A percentile compares a stretch with the other conserved stretches of the same genome.
Evolutionary conservation across 2,113 vertebrate species (phyloP).

Genomic region (Lasiurus cinereus): DNA sequence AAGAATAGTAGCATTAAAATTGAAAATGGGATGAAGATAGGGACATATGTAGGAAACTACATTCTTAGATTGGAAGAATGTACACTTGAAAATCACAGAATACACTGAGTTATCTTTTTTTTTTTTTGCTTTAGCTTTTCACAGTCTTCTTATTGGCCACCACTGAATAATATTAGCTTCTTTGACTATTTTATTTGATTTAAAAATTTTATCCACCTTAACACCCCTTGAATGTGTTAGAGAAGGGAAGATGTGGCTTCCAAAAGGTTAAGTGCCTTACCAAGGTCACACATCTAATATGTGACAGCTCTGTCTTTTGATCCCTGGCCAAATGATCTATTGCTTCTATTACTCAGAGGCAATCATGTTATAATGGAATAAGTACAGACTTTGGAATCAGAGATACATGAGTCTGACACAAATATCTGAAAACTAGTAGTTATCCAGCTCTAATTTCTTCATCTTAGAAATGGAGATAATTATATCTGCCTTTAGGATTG

Average conservation of each 20-base stretch:
- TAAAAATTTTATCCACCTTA: neutral
- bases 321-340: slow-evolving; percentile 58
- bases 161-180: neutral
- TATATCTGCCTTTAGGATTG: neutral
- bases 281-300: slow-evolving; percentile 24
- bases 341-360: slow-evolving; percentile 40
- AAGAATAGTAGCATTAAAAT: neutral
- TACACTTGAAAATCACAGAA: neutral
- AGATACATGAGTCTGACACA: neutral
- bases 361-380: slow-evolving; percentile 16
- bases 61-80: neutral
- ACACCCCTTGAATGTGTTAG: neutral
- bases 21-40: neutral
- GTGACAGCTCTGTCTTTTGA: slow-evolving; percentile 62
- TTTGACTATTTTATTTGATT: slow-evolving; percentile 1
- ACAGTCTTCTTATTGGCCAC: neutral
- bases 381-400: slow-evolving; percentile 51
- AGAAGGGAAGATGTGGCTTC: neutral
- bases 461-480: slow-evolving; percentile 10
- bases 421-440: slow-evolving; percentile 53
- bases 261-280: slow-evolving; percentile 36
- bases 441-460: slow-evolving; percentile 43
- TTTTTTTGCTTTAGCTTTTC: neutral
- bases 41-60: neutral
- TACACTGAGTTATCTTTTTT: neutral